Evolutionary conservation across 2,113 vertebrate genomes (phyloP).

Genomic region (Paradoxurus hermaphroditus): DNA sequence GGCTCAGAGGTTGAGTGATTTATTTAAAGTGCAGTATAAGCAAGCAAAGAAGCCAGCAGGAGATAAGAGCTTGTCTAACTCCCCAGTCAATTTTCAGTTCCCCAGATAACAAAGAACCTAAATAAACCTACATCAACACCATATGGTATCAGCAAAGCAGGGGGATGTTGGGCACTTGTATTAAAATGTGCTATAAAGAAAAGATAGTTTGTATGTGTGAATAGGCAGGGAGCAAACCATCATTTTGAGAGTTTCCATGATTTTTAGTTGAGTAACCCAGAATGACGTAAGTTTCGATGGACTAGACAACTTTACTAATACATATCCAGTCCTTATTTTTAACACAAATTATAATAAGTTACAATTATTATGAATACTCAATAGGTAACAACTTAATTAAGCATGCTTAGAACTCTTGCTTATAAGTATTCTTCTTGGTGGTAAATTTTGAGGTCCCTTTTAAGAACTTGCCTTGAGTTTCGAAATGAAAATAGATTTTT

Average conservation of each 20-base stretch:
- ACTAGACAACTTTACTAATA: neutral
- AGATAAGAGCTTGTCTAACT: slow-evolving; percentile 69
- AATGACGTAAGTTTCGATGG: slow-evolving; percentile 19
- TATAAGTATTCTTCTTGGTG: slow-evolving; percentile 30
- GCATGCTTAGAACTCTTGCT: slow-evolving; percentile 26
- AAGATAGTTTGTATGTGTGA: slow-evolving; percentile 44
- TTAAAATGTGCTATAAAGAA: slow-evolving; percentile 65
- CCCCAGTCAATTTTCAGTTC: slow-evolving; percentile 71
- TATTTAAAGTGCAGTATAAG: slow-evolving; percentile 59
- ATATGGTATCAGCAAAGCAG: slow-evolving; percentile 69
- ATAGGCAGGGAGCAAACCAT: neutral
- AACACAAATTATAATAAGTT: neutral
- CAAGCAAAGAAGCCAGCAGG: slow-evolving; percentile 64
- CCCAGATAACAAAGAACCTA: slow-evolving; percentile 66
- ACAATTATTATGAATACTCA: neutral
- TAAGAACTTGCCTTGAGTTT: slow-evolving; percentile 43
- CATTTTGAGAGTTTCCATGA: slow-evolving; percentile 39
- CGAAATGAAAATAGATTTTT: slow-evolving; percentile 47
- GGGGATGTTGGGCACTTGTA: slow-evolving; percentile 46
- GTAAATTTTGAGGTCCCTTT: slow-evolving; percentile 43
- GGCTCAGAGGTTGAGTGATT: slow-evolving; percentile 61
- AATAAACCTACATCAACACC: slow-evolving; percentile 76
- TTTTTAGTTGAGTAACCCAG: slow-evolving; percentile 41
- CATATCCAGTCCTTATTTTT: neutral
- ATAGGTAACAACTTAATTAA: slow-evolving; percentile 28